A percentile compares a stretch with the other conserved stretches of the same genome.
phyloP scores from a whole-genome alignment of 2,113 vertebrate species.

The Stomatorhinus ivindoensis region DNA sequence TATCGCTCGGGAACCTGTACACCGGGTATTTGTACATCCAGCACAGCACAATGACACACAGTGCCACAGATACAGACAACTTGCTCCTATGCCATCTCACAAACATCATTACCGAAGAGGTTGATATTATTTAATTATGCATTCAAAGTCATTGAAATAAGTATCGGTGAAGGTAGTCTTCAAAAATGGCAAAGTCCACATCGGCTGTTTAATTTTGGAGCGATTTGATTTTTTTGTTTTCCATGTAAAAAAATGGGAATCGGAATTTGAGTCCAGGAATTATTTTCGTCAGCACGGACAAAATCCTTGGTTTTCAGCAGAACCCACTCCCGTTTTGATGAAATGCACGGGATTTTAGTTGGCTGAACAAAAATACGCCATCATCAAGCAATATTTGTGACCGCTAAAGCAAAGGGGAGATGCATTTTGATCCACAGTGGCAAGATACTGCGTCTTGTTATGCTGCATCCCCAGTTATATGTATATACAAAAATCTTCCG shows the following conservation, averaged over 20 bases:
- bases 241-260: background rate
- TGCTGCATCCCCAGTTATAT: background rate
- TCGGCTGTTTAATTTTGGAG: background rate
- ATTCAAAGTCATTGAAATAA: background rate
- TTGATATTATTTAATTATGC: constrained; percentile 1
- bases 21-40: constrained; percentile 87
- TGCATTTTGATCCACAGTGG: background rate
- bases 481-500: background rate
- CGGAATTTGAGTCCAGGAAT: background rate
- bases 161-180: background rate
- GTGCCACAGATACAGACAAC: constrained; percentile 75
- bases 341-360: background rate
- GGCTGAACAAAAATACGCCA: background rate
- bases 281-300: background rate
- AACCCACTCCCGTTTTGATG: background rate
- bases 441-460: background rate
- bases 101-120: constrained; percentile 44
- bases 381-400: background rate
- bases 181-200: background rate
- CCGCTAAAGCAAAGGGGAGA: background rate
- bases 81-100: constrained; percentile 75
- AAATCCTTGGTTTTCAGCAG: background rate
- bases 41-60: constrained; percentile 79
- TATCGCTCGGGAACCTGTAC: constrained; percentile 77
- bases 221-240: background rate